Conservation (phyloP, 2,113 vertebrate species). For the Kryptolebias marmoratus region DNA sequence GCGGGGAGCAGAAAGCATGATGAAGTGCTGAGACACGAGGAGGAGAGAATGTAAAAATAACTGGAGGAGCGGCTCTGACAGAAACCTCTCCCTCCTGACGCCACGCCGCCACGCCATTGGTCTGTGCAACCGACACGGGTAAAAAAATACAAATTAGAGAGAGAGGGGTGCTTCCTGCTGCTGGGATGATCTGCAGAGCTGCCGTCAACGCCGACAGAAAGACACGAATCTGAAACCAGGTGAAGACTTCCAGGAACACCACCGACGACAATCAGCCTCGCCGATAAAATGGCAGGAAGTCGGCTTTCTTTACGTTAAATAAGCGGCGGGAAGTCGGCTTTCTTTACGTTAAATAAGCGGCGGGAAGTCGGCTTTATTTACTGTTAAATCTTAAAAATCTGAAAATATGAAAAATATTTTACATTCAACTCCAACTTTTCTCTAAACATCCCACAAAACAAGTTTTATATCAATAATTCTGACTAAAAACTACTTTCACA, state of each 20-base stretch:
- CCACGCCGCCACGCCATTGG: constrained; percentile 44
- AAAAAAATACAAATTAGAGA: background rate
- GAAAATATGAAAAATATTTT: too few species aligned
- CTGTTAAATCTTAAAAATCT: too few species aligned
- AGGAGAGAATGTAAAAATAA: constrained; percentile 71
- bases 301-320: too few species aligned
- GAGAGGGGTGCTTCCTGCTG: constrained; percentile 18
- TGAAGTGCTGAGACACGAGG: constrained; percentile 72
- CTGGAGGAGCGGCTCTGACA: constrained; percentile 49
- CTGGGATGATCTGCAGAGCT: background rate
- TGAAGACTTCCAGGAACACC: constrained; percentile 9
- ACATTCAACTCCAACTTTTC: too few species aligned
- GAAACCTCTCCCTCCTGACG: constrained; percentile 36
- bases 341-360: too few species aligned
- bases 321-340: background rate
- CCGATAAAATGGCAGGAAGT: background rate
- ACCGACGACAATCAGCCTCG: background rate
- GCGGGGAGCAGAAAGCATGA: constrained; percentile 70
- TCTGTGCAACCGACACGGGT: background rate
- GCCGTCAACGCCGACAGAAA: constrained; percentile 11
- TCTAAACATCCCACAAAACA: too few species aligned
- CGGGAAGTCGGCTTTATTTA: background rate
- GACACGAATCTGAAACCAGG: background rate
- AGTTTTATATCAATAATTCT: too few species aligned
- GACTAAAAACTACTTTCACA: too few species aligned